phyloP scores from a whole-genome alignment of 2,888 invertebrate genomes.

The Orthonychiurus folsomi region DNA sequence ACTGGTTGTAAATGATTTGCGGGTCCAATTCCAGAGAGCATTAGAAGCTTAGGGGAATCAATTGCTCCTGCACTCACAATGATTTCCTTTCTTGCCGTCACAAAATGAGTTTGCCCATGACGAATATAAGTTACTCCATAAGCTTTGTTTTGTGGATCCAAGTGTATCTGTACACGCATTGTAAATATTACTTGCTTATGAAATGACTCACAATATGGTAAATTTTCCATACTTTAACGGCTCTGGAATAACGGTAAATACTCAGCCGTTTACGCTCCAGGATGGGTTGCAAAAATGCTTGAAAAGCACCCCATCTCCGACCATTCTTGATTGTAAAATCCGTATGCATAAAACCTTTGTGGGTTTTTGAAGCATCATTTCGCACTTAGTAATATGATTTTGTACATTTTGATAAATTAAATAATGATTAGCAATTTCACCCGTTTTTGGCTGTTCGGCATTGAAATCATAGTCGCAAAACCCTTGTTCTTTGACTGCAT shows the following conservation, averaged over 20 bases:
- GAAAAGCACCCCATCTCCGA: neutral
- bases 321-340: neutral
- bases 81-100: neutral
- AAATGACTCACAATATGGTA: neutral
- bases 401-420: too few relatives aligned
- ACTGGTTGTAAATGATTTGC: neutral
- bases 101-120: neutral
- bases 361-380: too few relatives aligned
- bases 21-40: neutral
- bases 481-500: slow-evolving; percentile 19
- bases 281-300: neutral
- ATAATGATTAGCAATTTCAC: too few relatives aligned
- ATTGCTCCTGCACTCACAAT: neutral
- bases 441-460: too few relatives aligned
- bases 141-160: neutral
- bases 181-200: too few relatives aligned
- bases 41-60: neutral
- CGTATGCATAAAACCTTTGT: too few relatives aligned
- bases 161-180: neutral
- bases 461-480: slow-evolving; percentile 18
- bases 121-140: neutral
- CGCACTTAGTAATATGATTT: too few relatives aligned
- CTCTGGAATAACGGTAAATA: neutral
- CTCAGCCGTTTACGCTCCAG: neutral
- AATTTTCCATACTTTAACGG: neutral